Conservation (phyloP, 1,140 invertebrate genomes). For the Araneus ventricosus region DNA sequence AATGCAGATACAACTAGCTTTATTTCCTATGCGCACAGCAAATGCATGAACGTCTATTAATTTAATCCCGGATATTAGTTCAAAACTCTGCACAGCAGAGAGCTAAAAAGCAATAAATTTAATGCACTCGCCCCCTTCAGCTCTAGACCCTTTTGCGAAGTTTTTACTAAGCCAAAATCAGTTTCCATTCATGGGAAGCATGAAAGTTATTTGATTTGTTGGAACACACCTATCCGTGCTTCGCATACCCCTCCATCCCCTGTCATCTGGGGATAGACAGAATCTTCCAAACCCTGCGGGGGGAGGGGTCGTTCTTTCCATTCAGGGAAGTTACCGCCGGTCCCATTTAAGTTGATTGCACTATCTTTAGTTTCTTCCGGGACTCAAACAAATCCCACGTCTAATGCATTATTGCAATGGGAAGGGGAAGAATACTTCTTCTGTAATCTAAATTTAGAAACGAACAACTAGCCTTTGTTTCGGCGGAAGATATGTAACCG, state of each 20-base stretch:
- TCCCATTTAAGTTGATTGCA: conserved; percentile 18
- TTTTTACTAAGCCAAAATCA: conserved; percentile 9
- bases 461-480: not conserved
- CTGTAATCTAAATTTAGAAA: not conserved
- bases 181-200: not conserved
- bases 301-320: not conserved
- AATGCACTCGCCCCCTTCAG: not conserved
- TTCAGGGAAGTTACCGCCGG: not conserved
- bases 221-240: conserved; percentile 23
- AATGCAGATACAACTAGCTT: not conserved
- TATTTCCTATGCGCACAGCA: not conserved
- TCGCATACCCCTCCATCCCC: not conserved
- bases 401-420: not conserved
- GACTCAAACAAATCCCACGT: not conserved
- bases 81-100: not conserved
- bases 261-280: not conserved
- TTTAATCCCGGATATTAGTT: not conserved
- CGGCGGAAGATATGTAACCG: not conserved
- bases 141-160: not conserved
- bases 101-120: not conserved
- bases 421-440: not conserved
- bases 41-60: not conserved
- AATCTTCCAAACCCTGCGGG: not conserved
- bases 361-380: conserved; percentile 25
- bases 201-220: conserved; percentile 10